Evolutionary conservation across 2,797 vertebrate genomes (phyloP), one percentile per base, ranked within the genome.

Genomic region (Staurois parvus): DNA sequence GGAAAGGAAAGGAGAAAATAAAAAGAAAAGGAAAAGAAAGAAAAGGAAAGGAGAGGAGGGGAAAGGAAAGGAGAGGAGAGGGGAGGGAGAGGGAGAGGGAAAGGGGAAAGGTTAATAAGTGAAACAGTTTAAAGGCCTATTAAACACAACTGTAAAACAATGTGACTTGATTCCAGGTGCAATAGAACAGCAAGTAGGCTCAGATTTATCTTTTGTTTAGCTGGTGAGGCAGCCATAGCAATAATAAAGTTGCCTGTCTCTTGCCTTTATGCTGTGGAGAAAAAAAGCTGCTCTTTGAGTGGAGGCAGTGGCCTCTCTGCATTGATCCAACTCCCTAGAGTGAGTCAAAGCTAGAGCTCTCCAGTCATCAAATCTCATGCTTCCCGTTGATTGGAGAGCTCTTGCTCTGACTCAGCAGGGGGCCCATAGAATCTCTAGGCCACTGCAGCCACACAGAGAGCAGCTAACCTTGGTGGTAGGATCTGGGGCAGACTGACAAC

Each of bases 1-100:
- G 11, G 8, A 4, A 17, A 1, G 2, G 3, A 45, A 12, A 13
- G 3, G 1, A n/a, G n/a, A n/a, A n/a, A n/a, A n/a, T n/a, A n/a
- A 15, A 45, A 1, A 3, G 42, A 2, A 45, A 45, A 17, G 3
- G 8, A 4, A 3, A 3, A n/a, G 4, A 45, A 1, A 3, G 42
- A 2, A 45, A 45, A 17, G 3, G 8, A 4, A 3, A 3, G 42
- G 11, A 15, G 15, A 45, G 42, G 42, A 17, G 42, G 42, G 3
- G 15, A 45, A 17, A 15, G 42, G 8, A 45, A 45, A 1, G 15
- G 15, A 45, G 15, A 45, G 15, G 13, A 3, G 15, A 12, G 3
- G 13, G 0, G 15, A 45, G 11, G 3, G 12, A 12, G 1, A 15
- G 15, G 2, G 8, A 45, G 1, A 3, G 42, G 42, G 2, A 45